phyloP scores from a whole-genome alignment of 2,113 vertebrate species.

The Sigmodon hispidus region DNA sequence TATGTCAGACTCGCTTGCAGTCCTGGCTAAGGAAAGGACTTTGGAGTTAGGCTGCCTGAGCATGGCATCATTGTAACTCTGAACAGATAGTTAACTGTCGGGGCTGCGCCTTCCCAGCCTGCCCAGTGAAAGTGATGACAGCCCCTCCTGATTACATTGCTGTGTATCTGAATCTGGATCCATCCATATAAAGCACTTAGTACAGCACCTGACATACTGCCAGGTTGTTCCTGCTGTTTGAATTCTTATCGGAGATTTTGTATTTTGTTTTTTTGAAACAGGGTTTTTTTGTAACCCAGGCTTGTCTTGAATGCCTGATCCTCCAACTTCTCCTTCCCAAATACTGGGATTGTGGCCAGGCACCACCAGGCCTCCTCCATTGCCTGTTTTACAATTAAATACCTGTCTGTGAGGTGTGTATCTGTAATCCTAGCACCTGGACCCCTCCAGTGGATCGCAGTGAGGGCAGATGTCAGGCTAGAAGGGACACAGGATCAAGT shows the following conservation, averaged over 20 bases:
- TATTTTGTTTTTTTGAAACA: not conserved
- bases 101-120: not conserved
- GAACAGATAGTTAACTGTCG: slow-evolving; percentile 18
- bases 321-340: not conserved
- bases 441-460: not conserved
- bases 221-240: not conserved
- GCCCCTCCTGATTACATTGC: not conserved
- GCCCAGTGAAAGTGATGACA: not conserved
- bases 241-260: not conserved
- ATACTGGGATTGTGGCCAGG: not conserved
- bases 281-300: not conserved
- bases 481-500: not conserved
- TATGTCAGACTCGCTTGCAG: not conserved
- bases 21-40: slow-evolving; percentile 48
- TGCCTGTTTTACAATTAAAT: not conserved
- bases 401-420: not conserved
- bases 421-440: not conserved
- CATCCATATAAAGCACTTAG: not conserved
- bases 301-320: not conserved
- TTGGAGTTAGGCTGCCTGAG: not conserved
- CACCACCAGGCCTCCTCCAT: not conserved
- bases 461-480: not conserved
- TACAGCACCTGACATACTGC: not conserved
- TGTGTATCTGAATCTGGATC: not conserved
- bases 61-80: not conserved